Evolutionary conservation across 2,797 vertebrate species (phyloP).

Genomic region (Melanogrammus aeglefinus): DNA sequence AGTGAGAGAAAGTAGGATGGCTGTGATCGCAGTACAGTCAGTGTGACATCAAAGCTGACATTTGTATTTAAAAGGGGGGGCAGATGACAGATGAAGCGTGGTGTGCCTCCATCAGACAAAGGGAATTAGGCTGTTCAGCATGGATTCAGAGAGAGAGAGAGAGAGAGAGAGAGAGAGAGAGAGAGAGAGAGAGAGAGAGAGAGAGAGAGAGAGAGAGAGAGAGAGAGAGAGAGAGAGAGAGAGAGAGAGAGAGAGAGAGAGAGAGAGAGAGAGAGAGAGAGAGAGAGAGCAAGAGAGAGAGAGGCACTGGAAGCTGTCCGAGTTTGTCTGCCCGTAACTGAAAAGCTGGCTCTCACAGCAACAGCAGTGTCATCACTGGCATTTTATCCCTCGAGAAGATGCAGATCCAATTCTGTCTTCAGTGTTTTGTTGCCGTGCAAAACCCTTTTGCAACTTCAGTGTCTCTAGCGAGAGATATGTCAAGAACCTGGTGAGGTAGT

Average conservation of each 20-base stretch:
- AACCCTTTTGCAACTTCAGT: too few relatives aligned
- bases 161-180: slow-evolving; percentile 18
- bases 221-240: slow-evolving; percentile 17
- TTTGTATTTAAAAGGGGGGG: slow-evolving; percentile 1
- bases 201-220: background rate
- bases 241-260: background rate
- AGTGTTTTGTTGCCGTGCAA: too few relatives aligned
- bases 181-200: background rate
- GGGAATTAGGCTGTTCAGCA: slow-evolving; percentile 36
- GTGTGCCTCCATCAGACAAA: slow-evolving; percentile 27
- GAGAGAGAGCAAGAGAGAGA: background rate
- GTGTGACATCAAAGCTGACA: slow-evolving; percentile 43
- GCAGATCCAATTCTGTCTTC: too few relatives aligned
- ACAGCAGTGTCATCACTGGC: too few relatives aligned
- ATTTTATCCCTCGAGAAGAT: too few relatives aligned
- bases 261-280: slow-evolving; percentile 18
- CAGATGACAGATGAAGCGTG: slow-evolving; percentile 39
- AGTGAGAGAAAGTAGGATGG: slow-evolving; percentile 12
- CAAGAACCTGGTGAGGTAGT: too few relatives aligned
- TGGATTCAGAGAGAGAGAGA: slow-evolving; percentile 8
- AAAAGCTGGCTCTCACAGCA: too few relatives aligned
- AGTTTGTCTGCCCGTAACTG: slow-evolving; percentile 9
- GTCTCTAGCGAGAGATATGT: too few relatives aligned
- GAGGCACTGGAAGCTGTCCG: slow-evolving; percentile 39
- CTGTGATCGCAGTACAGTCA: slow-evolving; percentile 17